Percentiles rank a stretch among this genome's conserved stretches.
phyloP scores from a whole-genome alignment of 2,113 vertebrate species.

The Trogon melanurus region DNA sequence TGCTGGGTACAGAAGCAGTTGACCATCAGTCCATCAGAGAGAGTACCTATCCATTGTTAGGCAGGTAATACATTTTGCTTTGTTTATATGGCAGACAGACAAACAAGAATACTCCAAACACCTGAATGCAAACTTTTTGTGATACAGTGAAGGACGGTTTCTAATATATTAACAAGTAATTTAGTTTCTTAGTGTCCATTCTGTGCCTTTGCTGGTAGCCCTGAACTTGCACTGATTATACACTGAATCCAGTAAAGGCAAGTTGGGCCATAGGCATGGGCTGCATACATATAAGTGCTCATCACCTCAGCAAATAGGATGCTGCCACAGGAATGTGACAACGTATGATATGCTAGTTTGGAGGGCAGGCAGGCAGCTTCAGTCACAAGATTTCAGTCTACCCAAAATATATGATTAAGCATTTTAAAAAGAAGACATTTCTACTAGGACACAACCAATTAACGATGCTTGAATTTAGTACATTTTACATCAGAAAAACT shows the following conservation, averaged over 20 bases:
- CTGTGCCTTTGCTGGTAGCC: background rate
- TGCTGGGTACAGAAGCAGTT: background rate
- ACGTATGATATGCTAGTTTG: background rate
- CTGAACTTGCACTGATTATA: background rate
- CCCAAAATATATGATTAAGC: background rate
- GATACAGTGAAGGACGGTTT: background rate
- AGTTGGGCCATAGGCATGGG: background rate
- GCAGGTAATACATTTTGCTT: background rate
- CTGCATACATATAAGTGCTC: background rate
- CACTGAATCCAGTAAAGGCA: background rate
- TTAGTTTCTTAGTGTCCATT: background rate
- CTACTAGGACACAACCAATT: background rate
- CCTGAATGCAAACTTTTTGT: slow-evolving; percentile 59
- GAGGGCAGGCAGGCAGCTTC: background rate
- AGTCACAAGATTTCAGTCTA: background rate
- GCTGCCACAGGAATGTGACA: background rate
- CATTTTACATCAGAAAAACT: background rate
- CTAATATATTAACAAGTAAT: background rate
- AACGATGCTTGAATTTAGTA: background rate
- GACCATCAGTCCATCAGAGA: background rate
- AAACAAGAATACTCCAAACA: slow-evolving; percentile 57
- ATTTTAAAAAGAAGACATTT: background rate
- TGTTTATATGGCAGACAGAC: background rate
- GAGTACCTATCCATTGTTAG: background rate
- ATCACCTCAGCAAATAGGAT: background rate